phyloP scores from a whole-genome alignment of 2,113 vertebrate species.

The Camarhynchus parvulus region DNA sequence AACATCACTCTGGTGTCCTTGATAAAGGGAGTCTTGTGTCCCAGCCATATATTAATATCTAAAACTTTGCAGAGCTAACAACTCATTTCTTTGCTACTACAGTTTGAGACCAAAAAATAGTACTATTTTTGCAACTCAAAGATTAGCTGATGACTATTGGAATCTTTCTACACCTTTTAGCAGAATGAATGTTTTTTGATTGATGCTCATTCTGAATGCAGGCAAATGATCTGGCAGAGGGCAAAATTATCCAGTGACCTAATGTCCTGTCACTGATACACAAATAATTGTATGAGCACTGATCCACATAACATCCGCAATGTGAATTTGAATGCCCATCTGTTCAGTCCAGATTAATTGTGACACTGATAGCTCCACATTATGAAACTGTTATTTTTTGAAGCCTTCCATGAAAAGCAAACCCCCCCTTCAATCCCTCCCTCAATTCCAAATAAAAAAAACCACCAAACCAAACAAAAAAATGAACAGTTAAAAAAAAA shows the following conservation, averaged over 20 bases:
- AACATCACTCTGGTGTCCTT: neutral
- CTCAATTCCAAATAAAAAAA: neutral
- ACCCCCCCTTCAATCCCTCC: neutral
- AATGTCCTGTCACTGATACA: slow-evolving; percentile 61
- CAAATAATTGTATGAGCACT: slow-evolving; percentile 52
- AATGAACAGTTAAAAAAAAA: neutral
- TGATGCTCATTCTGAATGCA: slow-evolving; percentile 33
- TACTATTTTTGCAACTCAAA: neutral
- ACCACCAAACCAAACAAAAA: neutral
- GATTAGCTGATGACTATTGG: neutral
- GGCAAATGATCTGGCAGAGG: slow-evolving; percentile 2
- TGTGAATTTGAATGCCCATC: slow-evolving; percentile 66
- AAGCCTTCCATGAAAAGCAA: neutral
- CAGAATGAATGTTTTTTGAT: neutral
- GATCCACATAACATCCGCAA: slow-evolving; percentile 52
- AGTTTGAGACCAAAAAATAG: neutral
- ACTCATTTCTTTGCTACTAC: neutral
- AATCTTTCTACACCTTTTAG: neutral
- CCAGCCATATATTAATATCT: neutral
- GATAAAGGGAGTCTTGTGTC: neutral
- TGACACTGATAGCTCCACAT: slow-evolving; percentile 35
- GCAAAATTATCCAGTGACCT: slow-evolving; percentile 48
- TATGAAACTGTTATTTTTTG: neutral
- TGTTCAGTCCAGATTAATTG: slow-evolving; percentile 59
- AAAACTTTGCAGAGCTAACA: neutral